Evolutionary conservation across 2,113 vertebrate genomes (phyloP), one percentile per base, ranked within the genome.

Genomic region (Proteles cristata): DNA sequence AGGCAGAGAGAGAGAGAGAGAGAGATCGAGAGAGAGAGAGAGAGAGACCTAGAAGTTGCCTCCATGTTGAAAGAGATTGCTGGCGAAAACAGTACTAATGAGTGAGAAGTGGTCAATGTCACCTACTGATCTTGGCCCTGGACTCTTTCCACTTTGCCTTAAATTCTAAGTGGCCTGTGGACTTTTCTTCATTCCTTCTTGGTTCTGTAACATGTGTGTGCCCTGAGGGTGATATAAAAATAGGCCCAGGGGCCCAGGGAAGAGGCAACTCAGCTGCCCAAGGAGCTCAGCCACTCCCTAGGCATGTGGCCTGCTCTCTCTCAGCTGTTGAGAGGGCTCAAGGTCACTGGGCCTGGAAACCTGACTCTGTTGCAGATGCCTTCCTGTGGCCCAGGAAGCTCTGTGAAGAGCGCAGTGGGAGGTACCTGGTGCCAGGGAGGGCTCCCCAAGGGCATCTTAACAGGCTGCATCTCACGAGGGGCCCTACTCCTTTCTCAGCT

Each of bases 301-400:
- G 81, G 92, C 97, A 97, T 94, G 97, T 55, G 61, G 81, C 65
- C 0, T 2, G 81, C 88, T 93, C 73, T 90, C 93, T 63, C 91
- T 82, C 97, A 97, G 96, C 96, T 97, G 96, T 50, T 80, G 26
- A 80, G 39, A 93, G 81, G 88, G 71, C 74, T 84, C 84, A 39
- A 45, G 71, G 96, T 97, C 96, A 95, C 79, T 11, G 90, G 95
- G 93, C 84, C 97, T 89, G n/a, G 97, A 95, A 96, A 98, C 79
- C 45, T 31, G 95, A 98, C 88, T 71, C 35, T 31, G 4, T 5
- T 39, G 61, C 95, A 96, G 53, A 88, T 55, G 76, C 93, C 83
- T 85, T 79, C 23, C 58, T 43, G 26, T 68, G 69, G 96, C 88
- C 94, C 71, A 79, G 76, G 65, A 81, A 53, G 80, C 39, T 82